These are phyloP conservation scores for Bombus affinis DNA, from an alignment of 1,140 invertebrate genomes.

Conservation along the genomic window DNA sequence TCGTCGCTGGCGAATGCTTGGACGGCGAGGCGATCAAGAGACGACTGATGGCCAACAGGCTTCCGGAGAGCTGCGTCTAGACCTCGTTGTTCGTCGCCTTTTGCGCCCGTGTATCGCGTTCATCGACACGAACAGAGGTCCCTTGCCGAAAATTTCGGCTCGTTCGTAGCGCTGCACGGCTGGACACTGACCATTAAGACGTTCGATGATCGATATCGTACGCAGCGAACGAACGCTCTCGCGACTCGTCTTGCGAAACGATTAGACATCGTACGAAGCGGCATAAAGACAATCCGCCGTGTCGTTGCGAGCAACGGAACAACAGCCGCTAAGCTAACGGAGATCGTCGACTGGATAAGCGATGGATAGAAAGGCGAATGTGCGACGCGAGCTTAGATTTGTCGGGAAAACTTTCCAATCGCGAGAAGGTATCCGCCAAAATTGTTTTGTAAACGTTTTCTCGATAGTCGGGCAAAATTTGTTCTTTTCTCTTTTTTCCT, in stretches of 20 bases:
- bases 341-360: too few species aligned
- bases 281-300: conserved; percentile 25
- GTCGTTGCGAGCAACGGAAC: not conserved
- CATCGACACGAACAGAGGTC: not conserved
- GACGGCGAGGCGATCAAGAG: conserved; percentile 89
- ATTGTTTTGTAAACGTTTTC: conserved; percentile 58
- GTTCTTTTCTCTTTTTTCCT: conserved; percentile 4
- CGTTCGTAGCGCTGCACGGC: not conserved
- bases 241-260: not conserved
- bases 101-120: not conserved
- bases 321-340: not conserved
- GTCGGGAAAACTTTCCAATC: not conserved
- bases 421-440: conserved; percentile 12
- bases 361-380: not conserved
- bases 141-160: not conserved
- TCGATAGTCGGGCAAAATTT: not conserved
- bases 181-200: not conserved
- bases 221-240: not conserved
- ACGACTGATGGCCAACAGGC: conserved; percentile 88
- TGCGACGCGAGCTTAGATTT: not conserved
- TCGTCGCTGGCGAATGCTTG: conserved; percentile 79
- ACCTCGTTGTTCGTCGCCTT: not conserved
- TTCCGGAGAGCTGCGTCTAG: conserved; percentile 90
- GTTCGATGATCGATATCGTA: not conserved
- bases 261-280: not conserved